Conservation (phyloP, 2,797 vertebrate genomes). For the Thaleichthys pacificus region DNA sequence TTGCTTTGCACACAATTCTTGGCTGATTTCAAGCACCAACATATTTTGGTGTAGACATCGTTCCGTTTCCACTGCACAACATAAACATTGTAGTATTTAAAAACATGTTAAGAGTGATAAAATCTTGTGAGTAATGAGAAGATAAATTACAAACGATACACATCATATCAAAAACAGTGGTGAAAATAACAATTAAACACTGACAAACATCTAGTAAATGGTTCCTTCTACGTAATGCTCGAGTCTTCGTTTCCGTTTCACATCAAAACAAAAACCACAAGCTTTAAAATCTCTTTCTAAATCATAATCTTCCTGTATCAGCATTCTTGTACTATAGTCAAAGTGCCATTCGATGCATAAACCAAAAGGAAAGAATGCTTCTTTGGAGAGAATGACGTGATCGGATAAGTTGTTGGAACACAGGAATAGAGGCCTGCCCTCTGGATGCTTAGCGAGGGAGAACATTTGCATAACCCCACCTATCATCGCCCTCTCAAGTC, state of each 20-base stretch:
- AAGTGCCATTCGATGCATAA: conserved; percentile 37
- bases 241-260: conserved; percentile 25
- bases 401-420: conserved; percentile 35
- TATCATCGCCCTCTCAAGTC: conserved; percentile 9
- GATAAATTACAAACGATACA: conserved; percentile 59
- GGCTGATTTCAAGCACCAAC: conserved; percentile 66
- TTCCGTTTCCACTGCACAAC: conserved; percentile 54
- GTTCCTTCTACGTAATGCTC: conserved; percentile 15
- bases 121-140: conserved; percentile 47
- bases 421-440: conserved; percentile 24
- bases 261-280: conserved; percentile 30
- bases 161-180: conserved; percentile 43
- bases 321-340: conserved; percentile 24
- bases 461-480: conserved; percentile 49
- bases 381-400: conserved; percentile 44
- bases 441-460: conserved; percentile 22
- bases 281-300: conserved; percentile 40
- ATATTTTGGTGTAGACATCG: conserved; percentile 54
- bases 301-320: conserved; percentile 35
- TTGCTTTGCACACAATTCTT: conserved; percentile 68
- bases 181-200: conserved; percentile 39
- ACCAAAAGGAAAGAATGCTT: conserved; percentile 40
- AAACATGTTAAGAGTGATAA: conserved; percentile 45
- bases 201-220: conserved; percentile 34
- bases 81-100: conserved; percentile 52